Conservation (phyloP, 2,797 vertebrate species). For the Onychomys leucogaster region DNA sequence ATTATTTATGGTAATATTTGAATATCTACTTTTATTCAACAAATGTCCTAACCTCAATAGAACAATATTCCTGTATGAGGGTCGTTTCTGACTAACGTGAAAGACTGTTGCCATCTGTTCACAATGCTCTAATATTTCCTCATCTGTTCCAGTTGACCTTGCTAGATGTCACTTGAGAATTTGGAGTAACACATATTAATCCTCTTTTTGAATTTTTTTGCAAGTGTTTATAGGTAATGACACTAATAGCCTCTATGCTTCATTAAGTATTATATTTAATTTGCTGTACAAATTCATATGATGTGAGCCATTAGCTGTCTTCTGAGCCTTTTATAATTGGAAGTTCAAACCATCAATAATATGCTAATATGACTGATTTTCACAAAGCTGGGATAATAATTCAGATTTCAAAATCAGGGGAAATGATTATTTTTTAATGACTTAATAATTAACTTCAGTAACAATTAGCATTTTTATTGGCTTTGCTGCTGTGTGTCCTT, state of each 20-base stretch:
- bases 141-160: constrained; percentile 67
- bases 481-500: constrained; percentile 49
- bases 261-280: constrained; percentile 80
- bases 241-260: constrained; percentile 69
- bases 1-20: constrained; percentile 35
- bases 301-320: constrained; percentile 74
- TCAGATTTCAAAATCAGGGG: constrained; percentile 58
- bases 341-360: constrained; percentile 73
- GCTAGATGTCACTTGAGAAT: constrained; percentile 25
- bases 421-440: constrained; percentile 68
- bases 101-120: constrained; percentile 18
- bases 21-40: neutral
- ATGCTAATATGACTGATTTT: constrained; percentile 70
- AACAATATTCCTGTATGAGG: neutral
- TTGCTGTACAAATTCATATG: constrained; percentile 74
- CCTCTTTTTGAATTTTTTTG: constrained; percentile 56
- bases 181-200: constrained; percentile 61
- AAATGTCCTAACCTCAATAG: neutral
- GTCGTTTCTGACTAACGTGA: constrained; percentile 7
- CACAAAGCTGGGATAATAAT: constrained; percentile 70
- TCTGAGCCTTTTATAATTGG: constrained; percentile 74
- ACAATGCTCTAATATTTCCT: constrained; percentile 27
- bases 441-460: constrained; percentile 68
- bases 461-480: constrained; percentile 68
- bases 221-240: constrained; percentile 72